Evolutionary conservation across 2,113 vertebrate species (phyloP).

Genomic region (Gopherus flavomarginatus): DNA sequence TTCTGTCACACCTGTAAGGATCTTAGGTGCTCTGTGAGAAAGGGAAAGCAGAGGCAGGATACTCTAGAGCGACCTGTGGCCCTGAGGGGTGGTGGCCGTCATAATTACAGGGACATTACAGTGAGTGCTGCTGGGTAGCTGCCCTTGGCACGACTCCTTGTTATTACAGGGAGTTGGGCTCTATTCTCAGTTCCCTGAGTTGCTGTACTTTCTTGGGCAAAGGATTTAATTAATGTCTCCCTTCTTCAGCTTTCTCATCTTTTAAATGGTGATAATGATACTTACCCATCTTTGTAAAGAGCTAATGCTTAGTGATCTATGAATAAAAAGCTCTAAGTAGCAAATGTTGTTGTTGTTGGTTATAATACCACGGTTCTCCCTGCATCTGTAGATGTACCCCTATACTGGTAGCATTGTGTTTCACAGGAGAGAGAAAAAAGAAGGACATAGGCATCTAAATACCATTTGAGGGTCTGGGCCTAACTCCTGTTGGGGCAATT

Average conservation of each 20-base stretch:
- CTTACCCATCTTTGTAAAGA: constrained; percentile 60
- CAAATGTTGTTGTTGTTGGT: constrained; percentile 7
- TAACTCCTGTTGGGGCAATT: too few species aligned
- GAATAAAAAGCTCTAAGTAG: constrained; percentile 59
- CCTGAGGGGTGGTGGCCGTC: too few species aligned
- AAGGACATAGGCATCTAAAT: constrained; percentile 35
- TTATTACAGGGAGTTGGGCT: constrained; percentile 10
- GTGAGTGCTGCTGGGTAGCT: too few species aligned
- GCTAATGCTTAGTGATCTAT: constrained; percentile 41
- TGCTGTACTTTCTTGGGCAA: constrained; percentile 4
- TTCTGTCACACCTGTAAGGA: too few species aligned
- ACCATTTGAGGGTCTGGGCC: too few species aligned
- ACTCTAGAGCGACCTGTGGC: too few species aligned
- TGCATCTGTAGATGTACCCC: constrained; percentile 33
- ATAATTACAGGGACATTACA: too few species aligned
- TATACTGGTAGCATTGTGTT: constrained; percentile 18
- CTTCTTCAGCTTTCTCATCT: background rate
- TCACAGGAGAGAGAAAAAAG: constrained; percentile 30
- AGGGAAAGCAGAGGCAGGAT: too few species aligned
- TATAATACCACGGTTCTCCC: constrained; percentile 43
- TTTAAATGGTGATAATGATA: constrained; percentile 55
- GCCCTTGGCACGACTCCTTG: too few species aligned
- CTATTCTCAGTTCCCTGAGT: constrained; percentile 30
- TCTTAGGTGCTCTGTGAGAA: too few species aligned
- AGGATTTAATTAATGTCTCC: constrained; percentile 27